Conservation (phyloP, 1,140 invertebrate species). For the Xylocopa sonorina region DNA sequence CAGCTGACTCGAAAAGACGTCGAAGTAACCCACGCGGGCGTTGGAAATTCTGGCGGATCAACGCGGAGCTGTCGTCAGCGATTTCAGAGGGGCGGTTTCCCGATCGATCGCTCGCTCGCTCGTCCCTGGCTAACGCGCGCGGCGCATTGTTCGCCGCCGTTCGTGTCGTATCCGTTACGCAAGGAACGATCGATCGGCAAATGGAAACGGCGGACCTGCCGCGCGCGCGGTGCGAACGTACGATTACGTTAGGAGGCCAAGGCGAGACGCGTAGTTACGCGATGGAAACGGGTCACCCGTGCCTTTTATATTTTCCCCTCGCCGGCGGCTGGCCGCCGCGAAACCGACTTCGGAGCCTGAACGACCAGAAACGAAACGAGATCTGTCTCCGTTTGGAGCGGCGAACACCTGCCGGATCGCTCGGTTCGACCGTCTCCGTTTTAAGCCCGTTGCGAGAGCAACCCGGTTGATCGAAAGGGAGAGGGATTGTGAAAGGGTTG, state of each 20-base stretch:
- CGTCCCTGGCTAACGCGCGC: background rate
- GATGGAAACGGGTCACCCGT: conserved; percentile 67
- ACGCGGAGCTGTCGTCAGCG: background rate
- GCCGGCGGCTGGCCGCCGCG: background rate
- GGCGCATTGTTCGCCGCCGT: conserved; percentile 21
- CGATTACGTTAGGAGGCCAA: conserved; percentile 78
- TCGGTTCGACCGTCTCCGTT: background rate
- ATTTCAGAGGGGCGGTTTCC: background rate
- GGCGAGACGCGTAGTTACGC: conserved; percentile 70
- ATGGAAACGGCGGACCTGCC: conserved; percentile 62
- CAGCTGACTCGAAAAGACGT: no score
- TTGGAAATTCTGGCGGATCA: no score
- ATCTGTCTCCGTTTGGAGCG: background rate
- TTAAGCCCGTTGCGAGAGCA: background rate
- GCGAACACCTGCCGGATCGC: conserved; percentile 10
- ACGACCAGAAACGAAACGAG: background rate
- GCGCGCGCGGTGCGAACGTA: conserved; percentile 69
- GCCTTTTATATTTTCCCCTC: conserved; percentile 62
- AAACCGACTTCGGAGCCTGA: background rate
- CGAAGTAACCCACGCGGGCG: no score
- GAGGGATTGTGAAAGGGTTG: no score
- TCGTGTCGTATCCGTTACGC: conserved; percentile 43
- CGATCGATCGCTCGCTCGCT: background rate
- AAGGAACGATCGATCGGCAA: conserved; percentile 60
- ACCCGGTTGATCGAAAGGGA: background rate